These are phyloP conservation scores for Micoletzkya japonica DNA, from an alignment of 2,888 invertebrate genomes.

Conservation along the genomic window DNA sequence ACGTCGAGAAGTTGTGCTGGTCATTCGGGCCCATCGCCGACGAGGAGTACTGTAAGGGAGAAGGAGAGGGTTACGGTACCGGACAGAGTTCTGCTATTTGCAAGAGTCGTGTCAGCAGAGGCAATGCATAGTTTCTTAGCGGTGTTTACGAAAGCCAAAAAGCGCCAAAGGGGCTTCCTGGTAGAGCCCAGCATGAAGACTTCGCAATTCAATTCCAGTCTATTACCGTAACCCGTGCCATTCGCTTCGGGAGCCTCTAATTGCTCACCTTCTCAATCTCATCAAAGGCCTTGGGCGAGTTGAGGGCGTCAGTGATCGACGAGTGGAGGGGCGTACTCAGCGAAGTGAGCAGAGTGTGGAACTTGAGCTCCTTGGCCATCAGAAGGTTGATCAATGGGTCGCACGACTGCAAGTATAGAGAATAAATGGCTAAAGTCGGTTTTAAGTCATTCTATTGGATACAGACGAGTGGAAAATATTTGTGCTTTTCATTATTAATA, in stretches of 20 bases:
- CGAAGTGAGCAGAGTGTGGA: constrained; percentile 39
- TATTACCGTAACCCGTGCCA: too few species aligned
- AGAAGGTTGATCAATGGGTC: constrained; percentile 51
- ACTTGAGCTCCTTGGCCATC: constrained; percentile 41
- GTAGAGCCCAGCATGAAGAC: too few species aligned
- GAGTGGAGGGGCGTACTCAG: constrained; percentile 40
- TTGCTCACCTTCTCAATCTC: constrained; percentile 26
- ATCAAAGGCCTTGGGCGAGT: constrained; percentile 37
- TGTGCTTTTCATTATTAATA: too few species aligned
- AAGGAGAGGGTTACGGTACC: background rate
- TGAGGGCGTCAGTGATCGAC: constrained; percentile 39
- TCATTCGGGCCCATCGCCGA: constrained; percentile 41
- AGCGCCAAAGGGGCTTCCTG: too few species aligned
- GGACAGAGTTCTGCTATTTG: too few species aligned
- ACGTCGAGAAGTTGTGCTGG: constrained; percentile 59
- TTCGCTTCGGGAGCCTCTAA: background rate
- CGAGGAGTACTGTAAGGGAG: constrained; percentile 34
- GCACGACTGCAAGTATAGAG: constrained; percentile 32
- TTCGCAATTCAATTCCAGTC: too few species aligned
- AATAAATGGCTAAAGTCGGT: too few species aligned
- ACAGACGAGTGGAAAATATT: too few species aligned
- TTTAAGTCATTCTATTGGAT: too few species aligned
- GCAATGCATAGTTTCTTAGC: too few species aligned
- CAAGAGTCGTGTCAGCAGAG: too few species aligned
- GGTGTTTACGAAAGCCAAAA: too few species aligned